phyloP scores from a whole-genome alignment of 2,888 invertebrate species.

The Phlogophora meticulosa region DNA sequence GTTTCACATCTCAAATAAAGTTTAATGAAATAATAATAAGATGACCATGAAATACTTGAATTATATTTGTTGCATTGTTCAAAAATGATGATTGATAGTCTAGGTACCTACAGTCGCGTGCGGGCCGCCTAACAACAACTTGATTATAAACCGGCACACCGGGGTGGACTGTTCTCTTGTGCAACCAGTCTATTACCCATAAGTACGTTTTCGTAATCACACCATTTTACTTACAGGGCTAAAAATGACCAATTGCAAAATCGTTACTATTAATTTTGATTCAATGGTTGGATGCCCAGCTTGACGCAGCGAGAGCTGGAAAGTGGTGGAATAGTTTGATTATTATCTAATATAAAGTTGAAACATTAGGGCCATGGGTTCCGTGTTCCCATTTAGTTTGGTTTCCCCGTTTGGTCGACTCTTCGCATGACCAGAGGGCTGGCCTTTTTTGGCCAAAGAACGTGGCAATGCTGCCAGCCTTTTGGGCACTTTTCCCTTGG shows the following conservation, averaged over 20 bases:
- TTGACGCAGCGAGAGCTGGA: background rate
- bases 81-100: conserved; percentile 45
- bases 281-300: background rate
- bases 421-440: no score
- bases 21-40: background rate
- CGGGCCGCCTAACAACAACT: conserved; percentile 39
- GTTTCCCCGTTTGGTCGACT: no score
- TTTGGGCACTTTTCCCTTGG: no score
- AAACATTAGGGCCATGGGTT: no score
- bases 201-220: conserved; percentile 46
- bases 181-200: conserved; percentile 44
- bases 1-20: background rate
- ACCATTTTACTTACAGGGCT: conserved; percentile 33
- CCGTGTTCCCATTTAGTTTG: no score
- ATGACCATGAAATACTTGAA: conserved; percentile 5
- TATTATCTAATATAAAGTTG: no score
- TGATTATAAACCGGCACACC: conserved; percentile 39
- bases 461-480: no score
- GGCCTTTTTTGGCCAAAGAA: no score
- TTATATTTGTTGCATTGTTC: conserved; percentile 17
- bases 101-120: conserved; percentile 49
- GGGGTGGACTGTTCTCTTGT: conserved; percentile 41
- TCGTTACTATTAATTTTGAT: conserved; percentile 5
- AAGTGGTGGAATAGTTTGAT: background rate
- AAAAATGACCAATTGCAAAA: conserved; percentile 20